These are phyloP conservation scores for Drosophila conformis DNA, from an alignment of 2,888 invertebrate species.

Conservation along the genomic window DNA sequence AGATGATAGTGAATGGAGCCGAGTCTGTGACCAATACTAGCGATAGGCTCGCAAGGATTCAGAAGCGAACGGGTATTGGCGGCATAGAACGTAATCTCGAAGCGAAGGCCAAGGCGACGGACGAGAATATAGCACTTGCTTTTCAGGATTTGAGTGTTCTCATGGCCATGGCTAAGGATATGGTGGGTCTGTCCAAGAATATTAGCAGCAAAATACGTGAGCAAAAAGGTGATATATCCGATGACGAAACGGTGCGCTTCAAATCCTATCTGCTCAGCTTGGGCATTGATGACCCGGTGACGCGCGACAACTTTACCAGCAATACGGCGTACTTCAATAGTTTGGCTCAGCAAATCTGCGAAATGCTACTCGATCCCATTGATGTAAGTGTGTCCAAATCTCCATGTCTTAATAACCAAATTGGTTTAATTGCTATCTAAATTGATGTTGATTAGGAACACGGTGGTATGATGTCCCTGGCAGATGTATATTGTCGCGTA, in stretches of 20 bases:
- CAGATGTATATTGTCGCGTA: slow-evolving; percentile 98
- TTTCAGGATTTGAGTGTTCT: slow-evolving; percentile 97
- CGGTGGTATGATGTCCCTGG: slow-evolving; percentile 98
- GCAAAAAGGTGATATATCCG: slow-evolving; percentile 97
- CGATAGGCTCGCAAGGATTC: slow-evolving; percentile 85
- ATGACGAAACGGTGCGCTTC: slow-evolving; percentile 98
- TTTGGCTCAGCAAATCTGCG: slow-evolving; percentile 93
- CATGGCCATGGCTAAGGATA: slow-evolving; percentile 98
- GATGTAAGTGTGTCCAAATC: slow-evolving; percentile 86
- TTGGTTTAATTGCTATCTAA: background rate
- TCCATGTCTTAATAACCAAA: background rate
- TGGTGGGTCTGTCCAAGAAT: slow-evolving; percentile 96
- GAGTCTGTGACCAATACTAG: slow-evolving; percentile 60
- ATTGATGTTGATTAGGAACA: slow-evolving; percentile 87
- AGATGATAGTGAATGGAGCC: slow-evolving; percentile 28
- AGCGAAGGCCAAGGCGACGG: slow-evolving; percentile 95
- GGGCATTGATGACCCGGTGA: slow-evolving; percentile 99
- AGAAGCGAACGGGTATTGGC: slow-evolving; percentile 94
- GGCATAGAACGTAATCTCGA: slow-evolving; percentile 97
- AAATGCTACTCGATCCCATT: slow-evolving; percentile 92
- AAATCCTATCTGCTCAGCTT: slow-evolving; percentile 98
- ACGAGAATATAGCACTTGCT: slow-evolving; percentile 95
- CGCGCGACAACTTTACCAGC: slow-evolving; percentile 94
- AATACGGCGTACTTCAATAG: slow-evolving; percentile 94
- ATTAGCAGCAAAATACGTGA: slow-evolving; percentile 97